A percentile compares a stretch with the other conserved stretches of the same genome.
phyloP scores from a whole-genome alignment of 2,113 vertebrate species.

The Syngnathus floridae region DNA sequence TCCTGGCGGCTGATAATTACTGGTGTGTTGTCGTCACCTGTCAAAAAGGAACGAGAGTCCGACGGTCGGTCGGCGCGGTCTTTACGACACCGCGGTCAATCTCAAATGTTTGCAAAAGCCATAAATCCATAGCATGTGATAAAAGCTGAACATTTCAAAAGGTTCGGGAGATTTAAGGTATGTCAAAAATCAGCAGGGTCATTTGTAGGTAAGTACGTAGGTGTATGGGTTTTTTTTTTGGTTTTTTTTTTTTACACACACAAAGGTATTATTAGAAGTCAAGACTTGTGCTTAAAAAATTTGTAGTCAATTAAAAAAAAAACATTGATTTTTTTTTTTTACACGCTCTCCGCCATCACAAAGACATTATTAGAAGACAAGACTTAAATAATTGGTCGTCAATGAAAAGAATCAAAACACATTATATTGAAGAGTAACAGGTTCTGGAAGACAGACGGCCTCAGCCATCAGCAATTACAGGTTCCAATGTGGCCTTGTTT shows the following conservation, averaged over 20 bases:
- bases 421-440: slow-evolving; percentile 5
- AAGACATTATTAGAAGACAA: not conserved
- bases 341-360: too few species aligned
- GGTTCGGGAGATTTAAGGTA: slow-evolving; percentile 33
- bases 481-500: slow-evolving; percentile 60
- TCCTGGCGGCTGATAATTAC: slow-evolving; percentile 73
- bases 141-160: slow-evolving; percentile 43
- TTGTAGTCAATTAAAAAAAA: not conserved
- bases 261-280: not conserved
- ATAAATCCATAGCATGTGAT: slow-evolving; percentile 57
- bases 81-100: slow-evolving; percentile 65
- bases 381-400: not conserved
- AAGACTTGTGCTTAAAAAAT: not conserved
- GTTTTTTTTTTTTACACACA: not conserved
- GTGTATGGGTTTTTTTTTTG: too few species aligned
- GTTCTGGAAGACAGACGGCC: slow-evolving; percentile 30
- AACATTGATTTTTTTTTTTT: too few species aligned
- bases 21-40: slow-evolving; percentile 72
- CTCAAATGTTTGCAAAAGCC: slow-evolving; percentile 62
- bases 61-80: slow-evolving; percentile 62
- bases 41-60: slow-evolving; percentile 68
- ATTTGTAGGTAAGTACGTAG: slow-evolving; percentile 8
- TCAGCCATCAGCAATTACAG: slow-evolving; percentile 43
- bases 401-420: not conserved
- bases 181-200: slow-evolving; percentile 26